These are phyloP conservation scores for Cisticola juncidis DNA, from an alignment of 2,113 vertebrate species.

Conservation along the genomic window DNA sequence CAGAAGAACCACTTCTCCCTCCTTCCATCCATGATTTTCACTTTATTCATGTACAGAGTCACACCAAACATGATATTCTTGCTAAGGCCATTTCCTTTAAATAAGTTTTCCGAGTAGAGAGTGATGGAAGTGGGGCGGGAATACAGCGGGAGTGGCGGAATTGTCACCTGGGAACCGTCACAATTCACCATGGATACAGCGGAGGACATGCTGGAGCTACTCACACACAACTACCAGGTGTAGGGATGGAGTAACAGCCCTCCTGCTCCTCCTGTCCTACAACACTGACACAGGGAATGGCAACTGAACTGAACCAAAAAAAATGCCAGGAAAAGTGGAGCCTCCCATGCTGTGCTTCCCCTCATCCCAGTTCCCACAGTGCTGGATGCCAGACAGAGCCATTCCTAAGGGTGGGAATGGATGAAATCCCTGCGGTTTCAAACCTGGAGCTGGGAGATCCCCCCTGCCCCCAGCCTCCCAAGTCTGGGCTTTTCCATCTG, in stretches of 20 bases:
- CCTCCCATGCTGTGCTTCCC: not conserved
- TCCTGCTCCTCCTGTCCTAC: slow-evolving; percentile 1
- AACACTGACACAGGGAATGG: not conserved
- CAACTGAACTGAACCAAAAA: not conserved
- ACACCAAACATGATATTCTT: slow-evolving; percentile 69
- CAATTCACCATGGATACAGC: slow-evolving; percentile 44
- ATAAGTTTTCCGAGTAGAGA: not conserved
- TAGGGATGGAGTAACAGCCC: not conserved
- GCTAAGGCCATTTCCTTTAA: slow-evolving; percentile 46
- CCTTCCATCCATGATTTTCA: slow-evolving; percentile 37
- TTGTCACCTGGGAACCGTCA: not conserved
- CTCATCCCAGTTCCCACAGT: not conserved
- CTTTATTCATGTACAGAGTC: slow-evolving; percentile 85
- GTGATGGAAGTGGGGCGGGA: not conserved
- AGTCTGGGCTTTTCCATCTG: not conserved
- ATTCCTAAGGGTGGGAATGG: not conserved
- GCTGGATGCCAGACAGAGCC: not conserved
- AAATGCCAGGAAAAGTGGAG: not conserved
- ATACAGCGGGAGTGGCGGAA: not conserved
- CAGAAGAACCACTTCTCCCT: not conserved
- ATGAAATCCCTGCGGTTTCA: not conserved
- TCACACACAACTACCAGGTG: slow-evolving; percentile 6
- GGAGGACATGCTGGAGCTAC: slow-evolving; percentile 73
- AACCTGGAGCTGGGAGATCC: not conserved
- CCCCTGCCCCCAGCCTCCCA: not conserved